Evolutionary conservation across 2,888 invertebrate species (phyloP).

Genomic region (Morpho deidamia): DNA sequence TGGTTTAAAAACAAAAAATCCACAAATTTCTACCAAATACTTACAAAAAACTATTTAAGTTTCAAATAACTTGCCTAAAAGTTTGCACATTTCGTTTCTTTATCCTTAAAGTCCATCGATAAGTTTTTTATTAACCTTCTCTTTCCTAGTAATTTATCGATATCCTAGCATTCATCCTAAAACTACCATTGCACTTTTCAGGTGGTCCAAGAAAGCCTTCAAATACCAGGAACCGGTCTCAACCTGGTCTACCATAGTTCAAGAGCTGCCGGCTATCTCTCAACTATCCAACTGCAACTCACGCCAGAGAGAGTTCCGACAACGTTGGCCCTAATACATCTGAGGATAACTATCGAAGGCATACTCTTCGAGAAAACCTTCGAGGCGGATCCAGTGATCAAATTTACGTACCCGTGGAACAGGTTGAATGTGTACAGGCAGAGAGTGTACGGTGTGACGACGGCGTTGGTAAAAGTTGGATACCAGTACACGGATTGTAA

Average conservation of each 20-base stretch:
- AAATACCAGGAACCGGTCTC: constrained; percentile 96
- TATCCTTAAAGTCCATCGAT: no score
- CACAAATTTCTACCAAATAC: no score
- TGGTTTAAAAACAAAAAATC: no score
- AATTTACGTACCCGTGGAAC: constrained; percentile 99
- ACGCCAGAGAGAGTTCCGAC: constrained; percentile 91
- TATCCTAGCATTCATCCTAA: no score
- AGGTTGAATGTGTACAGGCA: constrained; percentile 96
- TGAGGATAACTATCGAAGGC: constrained; percentile 96
- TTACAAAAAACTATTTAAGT: no score
- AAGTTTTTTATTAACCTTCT: no score
- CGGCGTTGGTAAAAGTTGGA: constrained; percentile 96
- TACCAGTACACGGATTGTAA: constrained; percentile 96
- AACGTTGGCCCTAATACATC: constrained; percentile 90
- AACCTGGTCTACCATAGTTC: constrained; percentile 98
- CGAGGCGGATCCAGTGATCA: constrained; percentile 97
- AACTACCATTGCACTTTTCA: constrained; percentile 35
- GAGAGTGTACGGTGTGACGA: constrained; percentile 97
- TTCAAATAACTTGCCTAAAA: no score
- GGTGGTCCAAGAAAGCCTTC: constrained; percentile 96
- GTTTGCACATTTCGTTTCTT: no score
- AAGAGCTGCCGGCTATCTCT: constrained; percentile 93
- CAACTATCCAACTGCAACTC: constrained; percentile 93
- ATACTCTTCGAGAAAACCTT: constrained; percentile 94
- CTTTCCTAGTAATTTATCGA: no score